Evolutionary conservation across 2,888 invertebrate species (phyloP), one percentile per base, ranked within the genome.

Genomic region (Neoitamus cyanurus): DNA sequence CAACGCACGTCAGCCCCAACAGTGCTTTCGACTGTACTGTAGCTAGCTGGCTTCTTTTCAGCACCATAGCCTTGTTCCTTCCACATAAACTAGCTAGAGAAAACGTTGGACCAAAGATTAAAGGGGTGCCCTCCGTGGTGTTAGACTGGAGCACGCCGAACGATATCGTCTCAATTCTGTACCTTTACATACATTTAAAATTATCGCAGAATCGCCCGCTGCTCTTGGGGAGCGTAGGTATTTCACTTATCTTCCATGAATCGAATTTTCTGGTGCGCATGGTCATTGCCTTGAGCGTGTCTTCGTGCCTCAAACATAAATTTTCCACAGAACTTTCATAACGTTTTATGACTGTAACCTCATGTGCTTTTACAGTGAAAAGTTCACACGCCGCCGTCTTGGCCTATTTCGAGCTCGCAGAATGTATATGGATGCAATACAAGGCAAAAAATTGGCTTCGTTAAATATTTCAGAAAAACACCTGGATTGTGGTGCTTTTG

Each of bases 271-370:
- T 42, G 75, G 13, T 75, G 75, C 75, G 75, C 75, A 75, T 75
- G 75, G 42, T n/a, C 75, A 75, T 42, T 42, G 28, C 42, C 42
- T 75, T 37, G 75, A 25, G 42, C 42, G 5, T 75, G 75, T 42
- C 15, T 20, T 37, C 20, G 42, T 37, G 75, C 75, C 20, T 30
- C 13, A 25, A 75, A 37, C 75, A 75, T 75, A 75, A 75, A 42
- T 75, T 75, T 75, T 75, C 75, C 42, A 75, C 25, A 75, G 42
- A 31, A 72, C 42, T 75, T 75, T 75, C 75, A 75, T 75, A 75
- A 42, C 42, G n/a, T 75, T 42, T 75, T 42, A 75, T 75, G 75
- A 75, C 34, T 73, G 15, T 73, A 36, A 34, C 73, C 34, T 15
- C 42, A 75, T 75, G 42, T 37, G 75, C 20, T 42, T 36, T 58